These are phyloP conservation scores for Drosophila neutralis DNA, from an alignment of 2,888 invertebrate genomes.

Conservation along the genomic window DNA sequence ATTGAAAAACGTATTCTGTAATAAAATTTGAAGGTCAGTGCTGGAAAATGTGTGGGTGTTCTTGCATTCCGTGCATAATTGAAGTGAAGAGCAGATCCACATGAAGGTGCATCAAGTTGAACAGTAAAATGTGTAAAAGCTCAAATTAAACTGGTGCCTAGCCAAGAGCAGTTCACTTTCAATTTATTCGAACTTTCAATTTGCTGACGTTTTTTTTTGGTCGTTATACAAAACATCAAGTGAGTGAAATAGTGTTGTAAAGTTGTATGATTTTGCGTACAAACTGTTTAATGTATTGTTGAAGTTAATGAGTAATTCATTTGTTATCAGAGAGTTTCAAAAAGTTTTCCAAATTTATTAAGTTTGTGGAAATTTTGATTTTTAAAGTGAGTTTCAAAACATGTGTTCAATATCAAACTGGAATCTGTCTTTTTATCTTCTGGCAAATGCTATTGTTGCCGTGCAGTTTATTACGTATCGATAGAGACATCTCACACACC, in stretches of 20 bases:
- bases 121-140: background rate
- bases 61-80: conserved; percentile 1
- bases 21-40: conserved; percentile 43
- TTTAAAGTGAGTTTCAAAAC: background rate
- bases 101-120: background rate
- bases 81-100: background rate
- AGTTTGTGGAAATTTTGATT: background rate
- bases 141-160: background rate
- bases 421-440: background rate
- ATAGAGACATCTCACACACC: background rate
- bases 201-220: background rate
- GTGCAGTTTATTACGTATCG: background rate
- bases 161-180: background rate
- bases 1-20: background rate
- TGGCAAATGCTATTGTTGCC: background rate
- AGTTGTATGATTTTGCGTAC: background rate
- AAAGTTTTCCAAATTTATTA: background rate
- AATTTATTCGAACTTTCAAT: background rate
- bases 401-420: background rate
- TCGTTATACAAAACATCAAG: background rate
- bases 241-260: background rate
- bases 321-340: background rate
- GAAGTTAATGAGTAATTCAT: background rate
- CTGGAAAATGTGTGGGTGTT: conserved; percentile 20
- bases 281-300: background rate